Evolutionary conservation across 2,113 vertebrate species (phyloP).

Genomic region (Chrysochloris asiatica): DNA sequence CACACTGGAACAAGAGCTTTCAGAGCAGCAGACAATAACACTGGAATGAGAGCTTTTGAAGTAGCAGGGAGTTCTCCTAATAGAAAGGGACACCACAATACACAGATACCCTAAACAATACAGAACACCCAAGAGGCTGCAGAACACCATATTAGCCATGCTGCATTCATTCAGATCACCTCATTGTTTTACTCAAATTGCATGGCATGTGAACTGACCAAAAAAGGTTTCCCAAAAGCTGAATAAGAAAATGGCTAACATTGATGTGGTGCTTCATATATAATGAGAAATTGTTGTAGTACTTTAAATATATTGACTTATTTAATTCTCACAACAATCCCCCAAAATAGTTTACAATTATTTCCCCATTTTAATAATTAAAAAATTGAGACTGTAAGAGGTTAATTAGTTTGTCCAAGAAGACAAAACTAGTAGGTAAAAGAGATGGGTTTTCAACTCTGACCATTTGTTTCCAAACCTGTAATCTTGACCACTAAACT

Average conservation of each 20-base stretch:
- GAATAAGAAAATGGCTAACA: background rate
- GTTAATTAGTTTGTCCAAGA: background rate
- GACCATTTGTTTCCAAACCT: background rate
- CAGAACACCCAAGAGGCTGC: background rate
- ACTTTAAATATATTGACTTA: background rate
- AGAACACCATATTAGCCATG: background rate
- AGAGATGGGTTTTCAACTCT: background rate
- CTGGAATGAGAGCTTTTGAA: background rate
- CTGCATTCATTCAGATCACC: background rate
- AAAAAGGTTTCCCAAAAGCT: background rate
- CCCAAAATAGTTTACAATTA: background rate
- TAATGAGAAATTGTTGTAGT: background rate
- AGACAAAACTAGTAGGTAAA: background rate
- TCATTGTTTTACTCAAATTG: background rate
- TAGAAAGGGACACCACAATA: background rate
- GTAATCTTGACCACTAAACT: background rate
- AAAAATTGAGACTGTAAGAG: background rate
- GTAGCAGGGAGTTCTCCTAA: background rate
- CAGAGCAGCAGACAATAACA: background rate
- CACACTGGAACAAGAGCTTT: background rate
- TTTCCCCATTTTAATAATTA: constrained; percentile 6
- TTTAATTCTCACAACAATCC: background rate
- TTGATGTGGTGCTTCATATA: background rate
- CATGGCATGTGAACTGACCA: background rate
- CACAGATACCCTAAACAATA: background rate